phyloP scores from a whole-genome alignment of 2,797 vertebrate genomes.

The Amblyraja radiata region DNA sequence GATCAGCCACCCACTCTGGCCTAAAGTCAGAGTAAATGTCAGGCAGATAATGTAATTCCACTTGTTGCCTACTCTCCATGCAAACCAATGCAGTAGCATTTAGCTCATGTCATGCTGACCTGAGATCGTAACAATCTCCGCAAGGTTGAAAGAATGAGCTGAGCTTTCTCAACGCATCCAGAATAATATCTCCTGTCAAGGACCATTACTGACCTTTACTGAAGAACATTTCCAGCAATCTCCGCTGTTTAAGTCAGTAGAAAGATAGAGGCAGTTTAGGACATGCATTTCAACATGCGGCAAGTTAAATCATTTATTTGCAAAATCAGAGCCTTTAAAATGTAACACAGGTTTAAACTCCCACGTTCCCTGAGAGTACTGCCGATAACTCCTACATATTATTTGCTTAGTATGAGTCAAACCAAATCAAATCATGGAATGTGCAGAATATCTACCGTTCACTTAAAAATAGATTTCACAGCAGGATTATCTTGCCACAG shows the following conservation, averaged over 20 bases:
- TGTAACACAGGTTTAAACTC: neutral
- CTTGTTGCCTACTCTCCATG: neutral
- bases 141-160: neutral
- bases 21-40: neutral
- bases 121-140: neutral
- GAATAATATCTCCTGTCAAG: neutral
- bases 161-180: neutral
- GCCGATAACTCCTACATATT: neutral
- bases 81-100: neutral
- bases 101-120: neutral
- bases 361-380: neutral
- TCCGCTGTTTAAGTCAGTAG: neutral
- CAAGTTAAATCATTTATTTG: neutral
- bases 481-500: neutral
- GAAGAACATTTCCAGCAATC: neutral
- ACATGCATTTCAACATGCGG: neutral
- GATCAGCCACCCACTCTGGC: neutral
- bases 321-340: neutral
- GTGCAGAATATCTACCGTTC: neutral
- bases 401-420: neutral
- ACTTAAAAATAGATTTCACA: neutral
- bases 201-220: constrained; percentile 2
- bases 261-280: neutral
- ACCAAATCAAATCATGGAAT: neutral
- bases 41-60: neutral